A percentile compares a stretch with the other conserved stretches of the same genome.
Evolutionary conservation across 92 coral and sea anemone species (phyloP).

Genomic region (Isaurus tuberculatus): DNA sequence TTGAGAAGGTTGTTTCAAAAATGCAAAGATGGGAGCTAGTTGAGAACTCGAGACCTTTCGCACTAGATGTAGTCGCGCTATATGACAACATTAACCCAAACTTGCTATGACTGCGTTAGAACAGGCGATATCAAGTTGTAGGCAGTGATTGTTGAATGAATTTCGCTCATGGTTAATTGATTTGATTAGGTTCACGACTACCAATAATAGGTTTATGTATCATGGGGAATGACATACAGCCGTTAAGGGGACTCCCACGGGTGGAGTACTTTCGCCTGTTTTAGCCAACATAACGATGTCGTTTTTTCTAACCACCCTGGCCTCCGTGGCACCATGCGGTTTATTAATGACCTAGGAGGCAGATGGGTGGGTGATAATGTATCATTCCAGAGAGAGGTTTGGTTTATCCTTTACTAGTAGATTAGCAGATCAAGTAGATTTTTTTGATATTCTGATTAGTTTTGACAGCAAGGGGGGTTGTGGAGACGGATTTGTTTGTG

Average conservation of each 20-base stretch:
- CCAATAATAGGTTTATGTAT: conserved; percentile 8
- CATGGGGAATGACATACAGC: neutral
- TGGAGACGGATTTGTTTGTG: conserved; percentile 20
- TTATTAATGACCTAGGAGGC: neutral
- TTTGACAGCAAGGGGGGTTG: neutral
- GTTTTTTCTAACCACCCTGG: neutral
- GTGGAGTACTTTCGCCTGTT: neutral
- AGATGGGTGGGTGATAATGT: neutral
- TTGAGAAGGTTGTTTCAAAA: too few relatives aligned
- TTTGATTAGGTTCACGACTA: neutral
- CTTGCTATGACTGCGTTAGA: conserved; percentile 6
- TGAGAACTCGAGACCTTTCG: conserved; percentile 22
- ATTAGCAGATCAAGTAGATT: neutral
- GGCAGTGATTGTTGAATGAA: too few relatives aligned
- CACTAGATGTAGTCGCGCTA: conserved; percentile 17
- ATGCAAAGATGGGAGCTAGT: conserved; percentile 9
- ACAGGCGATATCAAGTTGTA: too few relatives aligned
- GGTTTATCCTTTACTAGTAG: conserved; percentile 1
- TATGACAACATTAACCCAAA: conserved; percentile 33
- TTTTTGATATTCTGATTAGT: neutral
- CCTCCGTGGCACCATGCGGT: neutral
- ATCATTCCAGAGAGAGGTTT: neutral
- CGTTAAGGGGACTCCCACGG: conserved; percentile 3
- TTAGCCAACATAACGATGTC: neutral
- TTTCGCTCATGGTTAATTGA: neutral